Conservation (phyloP, 2,888 invertebrate genomes). For the Pristionchus exspectatus region DNA sequence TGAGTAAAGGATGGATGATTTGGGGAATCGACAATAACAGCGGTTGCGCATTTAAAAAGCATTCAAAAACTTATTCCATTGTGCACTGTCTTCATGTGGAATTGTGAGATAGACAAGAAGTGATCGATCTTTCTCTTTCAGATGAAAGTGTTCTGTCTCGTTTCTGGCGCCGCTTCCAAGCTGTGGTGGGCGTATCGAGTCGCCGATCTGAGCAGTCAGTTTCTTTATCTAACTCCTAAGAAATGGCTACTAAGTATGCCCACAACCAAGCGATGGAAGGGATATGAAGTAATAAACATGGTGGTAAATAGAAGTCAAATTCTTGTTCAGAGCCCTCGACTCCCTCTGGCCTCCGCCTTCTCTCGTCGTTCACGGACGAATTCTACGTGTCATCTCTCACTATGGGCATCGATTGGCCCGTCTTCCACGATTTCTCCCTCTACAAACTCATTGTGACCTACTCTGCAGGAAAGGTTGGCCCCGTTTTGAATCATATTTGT, state of each 20-base stretch:
- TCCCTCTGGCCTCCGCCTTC: conserved; percentile 67
- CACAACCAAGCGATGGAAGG: no score
- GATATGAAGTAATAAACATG: background rate
- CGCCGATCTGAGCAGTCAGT: conserved; percentile 72
- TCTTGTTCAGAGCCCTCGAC: conserved; percentile 69
- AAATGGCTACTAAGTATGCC: no score
- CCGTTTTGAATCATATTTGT: no score
- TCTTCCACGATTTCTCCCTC: conserved; percentile 64
- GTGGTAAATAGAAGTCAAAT: background rate
- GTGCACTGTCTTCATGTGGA: no score
- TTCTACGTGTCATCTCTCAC: conserved; percentile 73
- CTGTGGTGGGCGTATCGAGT: conserved; percentile 75
- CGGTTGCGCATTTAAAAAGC: background rate
- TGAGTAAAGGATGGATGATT: background rate
- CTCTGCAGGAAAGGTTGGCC: conserved; percentile 68
- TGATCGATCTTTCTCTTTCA: conserved; percentile 33
- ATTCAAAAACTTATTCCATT: background rate
- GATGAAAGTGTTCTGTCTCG: conserved; percentile 73
- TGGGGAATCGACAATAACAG: background rate
- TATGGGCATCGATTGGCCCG: conserved; percentile 71
- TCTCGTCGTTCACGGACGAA: conserved; percentile 70
- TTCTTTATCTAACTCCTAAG: no score
- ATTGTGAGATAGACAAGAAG: no score
- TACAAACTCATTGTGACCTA: conserved; percentile 74
- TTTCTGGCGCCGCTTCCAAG: conserved; percentile 72